Conservation (phyloP, 2,113 vertebrate species). For the Mesitornis unicolor region DNA sequence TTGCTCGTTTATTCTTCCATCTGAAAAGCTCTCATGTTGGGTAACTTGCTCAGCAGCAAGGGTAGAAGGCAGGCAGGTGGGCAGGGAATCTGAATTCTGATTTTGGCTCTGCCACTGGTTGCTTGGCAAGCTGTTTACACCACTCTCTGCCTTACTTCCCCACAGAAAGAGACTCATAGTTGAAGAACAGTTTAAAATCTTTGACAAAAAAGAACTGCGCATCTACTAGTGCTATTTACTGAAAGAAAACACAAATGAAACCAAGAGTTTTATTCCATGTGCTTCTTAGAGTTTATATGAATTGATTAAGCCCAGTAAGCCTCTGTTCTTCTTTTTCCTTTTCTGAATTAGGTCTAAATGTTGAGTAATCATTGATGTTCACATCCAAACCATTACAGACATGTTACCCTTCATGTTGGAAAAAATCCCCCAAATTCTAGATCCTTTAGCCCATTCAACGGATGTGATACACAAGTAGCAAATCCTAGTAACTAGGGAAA, state of each 20-base stretch:
- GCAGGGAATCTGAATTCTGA: slow-evolving; percentile 7
- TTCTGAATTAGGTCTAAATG: neutral
- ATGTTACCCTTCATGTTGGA: neutral
- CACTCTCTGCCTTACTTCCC: neutral
- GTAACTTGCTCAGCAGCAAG: neutral
- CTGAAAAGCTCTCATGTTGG: neutral
- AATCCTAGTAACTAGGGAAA: neutral
- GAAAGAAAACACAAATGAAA: neutral
- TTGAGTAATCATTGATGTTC: neutral
- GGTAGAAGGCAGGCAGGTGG: slow-evolving; percentile 1
- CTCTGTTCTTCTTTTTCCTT: neutral
- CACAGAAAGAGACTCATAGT: neutral
- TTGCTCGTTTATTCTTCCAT: neutral
- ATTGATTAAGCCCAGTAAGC: neutral
- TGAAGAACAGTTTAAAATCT: neutral
- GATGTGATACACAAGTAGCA: neutral
- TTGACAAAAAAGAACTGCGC: neutral
- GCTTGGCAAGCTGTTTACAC: slow-evolving; percentile 4
- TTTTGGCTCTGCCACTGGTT: slow-evolving; percentile 16
- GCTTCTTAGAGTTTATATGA: neutral
- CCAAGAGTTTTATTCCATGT: neutral
- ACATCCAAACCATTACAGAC: neutral
- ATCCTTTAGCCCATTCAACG: neutral
- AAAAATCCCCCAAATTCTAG: neutral
- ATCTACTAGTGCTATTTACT: neutral